Evolutionary conservation across 2,888 invertebrate genomes (phyloP), one percentile per base, ranked within the genome.

Genomic region (Nephrocerus scutellatus): DNA sequence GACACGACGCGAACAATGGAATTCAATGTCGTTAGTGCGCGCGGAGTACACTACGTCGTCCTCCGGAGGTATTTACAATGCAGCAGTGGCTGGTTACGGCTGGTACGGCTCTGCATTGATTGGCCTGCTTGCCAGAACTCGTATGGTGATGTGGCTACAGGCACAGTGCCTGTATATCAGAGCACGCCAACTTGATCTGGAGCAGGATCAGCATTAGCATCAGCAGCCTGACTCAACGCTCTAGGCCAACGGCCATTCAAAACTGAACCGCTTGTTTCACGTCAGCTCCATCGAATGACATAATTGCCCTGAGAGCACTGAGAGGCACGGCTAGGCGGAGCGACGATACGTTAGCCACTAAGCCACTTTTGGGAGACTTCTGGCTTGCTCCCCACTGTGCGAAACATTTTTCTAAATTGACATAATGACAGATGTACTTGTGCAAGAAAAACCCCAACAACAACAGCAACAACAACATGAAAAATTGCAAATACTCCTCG

Each of bases 371-470:
- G 30, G 31, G 34, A 18, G 23, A 37, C 45, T 49, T 44, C 41
- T 43, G 44, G 38, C 38, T 34, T 25, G 45, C 48, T 43, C 41
- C 38, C 41, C 39, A 40, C 43, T 43, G 43, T 43, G 43, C 48
- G 41, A 46, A 51, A 54, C 49, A 53, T 54, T 54, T 55, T 53
- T 41, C 48, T 48, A 56, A 54, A 56, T 55, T 56, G 55, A 54
- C 55, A 56, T 50, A 54, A 52, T 56, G 55, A 54, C 55, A 56
- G 55, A 56, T 56, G 51, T 47, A 50, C 47, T 29, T n/a, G n/a
- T n/a, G n/a, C 32, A 9, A 15, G 13, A 31, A 5, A 12, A 22
- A 12, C 23, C 21, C 21, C 14, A 22, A 32, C 22, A 23, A 15
- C 22, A 21, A 30, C 30, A 21, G 21, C 6, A 13, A 31, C 31